These are phyloP conservation scores for Anastrepha ludens DNA, from an alignment of 1,140 invertebrate species.

Conservation along the genomic window DNA sequence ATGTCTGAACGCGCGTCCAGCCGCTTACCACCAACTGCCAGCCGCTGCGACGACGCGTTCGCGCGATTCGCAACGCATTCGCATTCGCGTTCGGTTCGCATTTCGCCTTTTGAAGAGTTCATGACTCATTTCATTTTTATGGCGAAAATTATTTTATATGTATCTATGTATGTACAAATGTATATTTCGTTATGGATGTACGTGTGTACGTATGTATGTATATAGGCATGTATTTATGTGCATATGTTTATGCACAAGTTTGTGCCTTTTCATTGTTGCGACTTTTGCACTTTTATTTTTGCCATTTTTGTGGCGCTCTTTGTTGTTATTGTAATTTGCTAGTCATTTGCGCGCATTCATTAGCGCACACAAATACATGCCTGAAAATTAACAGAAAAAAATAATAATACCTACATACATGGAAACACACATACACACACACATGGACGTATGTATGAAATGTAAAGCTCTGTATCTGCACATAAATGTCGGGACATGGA, in stretches of 20 bases:
- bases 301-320: conserved; percentile 21
- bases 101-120: conserved; percentile 31
- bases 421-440: neutral
- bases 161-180: neutral
- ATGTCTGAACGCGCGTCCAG: neutral
- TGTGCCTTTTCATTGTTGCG: conserved; percentile 30
- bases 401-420: neutral
- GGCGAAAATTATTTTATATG: conserved; percentile 52
- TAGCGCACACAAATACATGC: neutral
- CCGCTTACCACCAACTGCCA: conserved; percentile 17
- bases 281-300: conserved; percentile 47
- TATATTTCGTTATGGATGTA: neutral
- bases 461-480: neutral
- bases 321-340: conserved; percentile 35
- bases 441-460: neutral
- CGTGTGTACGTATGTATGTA: conserved; percentile 5
- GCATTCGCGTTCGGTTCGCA: conserved; percentile 9
- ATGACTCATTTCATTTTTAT: conserved; percentile 55
- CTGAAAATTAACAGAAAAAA: neutral
- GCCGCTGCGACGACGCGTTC: neutral
- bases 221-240: neutral
- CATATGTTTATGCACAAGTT: neutral
- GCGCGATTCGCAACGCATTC: conserved; percentile 43
- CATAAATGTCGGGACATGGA: neutral
- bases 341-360: neutral